Conservation (phyloP, 2,113 vertebrate species). For the Myrmophylax atrothorax region DNA sequence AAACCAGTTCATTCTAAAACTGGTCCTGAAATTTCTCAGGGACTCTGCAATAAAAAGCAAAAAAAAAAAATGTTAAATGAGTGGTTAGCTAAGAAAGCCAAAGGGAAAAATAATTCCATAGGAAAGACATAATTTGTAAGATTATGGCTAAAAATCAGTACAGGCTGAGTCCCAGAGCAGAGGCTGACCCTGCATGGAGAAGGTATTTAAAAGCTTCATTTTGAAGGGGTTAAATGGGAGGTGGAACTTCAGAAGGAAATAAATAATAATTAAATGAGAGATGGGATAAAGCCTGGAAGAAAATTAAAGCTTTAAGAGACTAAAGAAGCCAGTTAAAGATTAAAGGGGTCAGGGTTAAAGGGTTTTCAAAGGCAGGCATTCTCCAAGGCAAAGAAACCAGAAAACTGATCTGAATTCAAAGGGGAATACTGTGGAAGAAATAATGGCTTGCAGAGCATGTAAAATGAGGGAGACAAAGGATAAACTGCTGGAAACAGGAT, state of each 20-base stretch:
- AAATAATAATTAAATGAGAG: not conserved
- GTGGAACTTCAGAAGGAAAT: not conserved
- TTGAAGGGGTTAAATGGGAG: not conserved
- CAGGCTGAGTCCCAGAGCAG: rapidly evolving
- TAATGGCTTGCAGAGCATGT: rapidly evolving
- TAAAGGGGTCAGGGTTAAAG: not conserved
- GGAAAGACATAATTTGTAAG: too few species aligned
- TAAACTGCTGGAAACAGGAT: too few species aligned
- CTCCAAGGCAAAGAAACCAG: not conserved
- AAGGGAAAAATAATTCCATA: not conserved
- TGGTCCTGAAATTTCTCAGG: not conserved
- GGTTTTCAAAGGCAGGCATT: not conserved
- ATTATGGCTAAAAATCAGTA: not conserved
- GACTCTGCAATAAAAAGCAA: not conserved
- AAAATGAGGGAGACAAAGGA: not conserved
- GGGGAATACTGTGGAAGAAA: not conserved
- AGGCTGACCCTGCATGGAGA: not conserved
- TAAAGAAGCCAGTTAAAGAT: not conserved
- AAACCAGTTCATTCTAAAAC: not conserved
- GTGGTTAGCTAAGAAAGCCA: not conserved
- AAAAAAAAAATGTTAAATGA: not conserved
- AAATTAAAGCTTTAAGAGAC: not conserved
- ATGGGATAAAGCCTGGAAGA: not conserved
- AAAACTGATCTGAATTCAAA: not conserved
- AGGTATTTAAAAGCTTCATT: not conserved